Base-by-base conservation (phyloP, 2,888 invertebrate species). In the Eulithis testata region DNA sequence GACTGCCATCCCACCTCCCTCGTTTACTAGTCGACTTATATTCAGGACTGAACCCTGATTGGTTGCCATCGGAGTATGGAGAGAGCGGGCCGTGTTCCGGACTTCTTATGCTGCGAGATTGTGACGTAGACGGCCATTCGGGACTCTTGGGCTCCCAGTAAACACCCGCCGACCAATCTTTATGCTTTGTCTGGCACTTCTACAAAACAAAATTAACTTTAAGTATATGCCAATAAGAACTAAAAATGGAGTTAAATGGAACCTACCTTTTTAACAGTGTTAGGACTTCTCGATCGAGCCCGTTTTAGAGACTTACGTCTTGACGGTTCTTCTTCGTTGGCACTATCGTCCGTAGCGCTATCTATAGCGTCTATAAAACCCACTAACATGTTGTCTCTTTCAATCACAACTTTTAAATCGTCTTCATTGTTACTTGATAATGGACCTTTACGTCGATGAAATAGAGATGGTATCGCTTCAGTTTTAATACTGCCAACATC, bases 331-430 rank as follows among this genome's bases (percentile, higher is more conserved):
- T 85, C 85, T 51, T 89, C 89, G 63, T 79, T 80, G 63, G 87
- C 88, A n/a, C 89, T 87, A 11, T 92, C 91, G 3, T 86, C 83
- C 0, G 81, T 85, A 44, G 91, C 91, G 62, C 89, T 91, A 40
- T 90, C 89, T 4, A 87, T 77, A 4, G 89, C 86, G 67, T 92
- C 93, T 47, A 88, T 81, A 71, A 93, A 92, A 4, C 91, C 91
- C 36, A 92, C 89, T 27, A 91, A 86, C 91, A 92, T 92, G 73
- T 92, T 93, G 71, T 93, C 93, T 66, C 91, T 88, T 79, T 93
- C 91, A 73, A 93, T 92, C 3, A 90, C 86, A 21, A 93, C 88
- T 71, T 88, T 90, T 54, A 89, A 74, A 64, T 89, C 90, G 73
- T 91, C 91, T 63, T 86, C 86, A 57, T 82, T 85, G 63, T 81